These are phyloP conservation scores for Cheilosia scutellata DNA, from an alignment of 2,888 invertebrate species.

Conservation along the genomic window DNA sequence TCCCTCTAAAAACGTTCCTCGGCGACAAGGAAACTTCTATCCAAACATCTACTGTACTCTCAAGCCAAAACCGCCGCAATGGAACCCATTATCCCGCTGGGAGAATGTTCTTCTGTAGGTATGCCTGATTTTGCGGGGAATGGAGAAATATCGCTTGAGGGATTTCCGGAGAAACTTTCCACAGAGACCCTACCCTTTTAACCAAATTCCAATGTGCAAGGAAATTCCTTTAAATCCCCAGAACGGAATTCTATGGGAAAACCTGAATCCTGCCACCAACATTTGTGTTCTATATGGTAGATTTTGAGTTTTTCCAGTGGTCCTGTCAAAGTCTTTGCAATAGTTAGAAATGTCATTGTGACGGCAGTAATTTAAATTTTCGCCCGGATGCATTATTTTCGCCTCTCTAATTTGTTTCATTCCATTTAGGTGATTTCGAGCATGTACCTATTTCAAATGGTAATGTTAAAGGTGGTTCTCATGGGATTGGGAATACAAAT, in stretches of 20 bases:
- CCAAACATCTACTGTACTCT: conserved; percentile 58
- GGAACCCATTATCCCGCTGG: conserved; percentile 67
- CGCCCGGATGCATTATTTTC: conserved; percentile 66
- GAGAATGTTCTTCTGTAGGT: conserved; percentile 65
- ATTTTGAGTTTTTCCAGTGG: conserved; percentile 59
- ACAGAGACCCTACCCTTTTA: conserved; percentile 72
- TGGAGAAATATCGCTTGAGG: conserved; percentile 66
- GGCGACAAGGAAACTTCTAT: conserved; percentile 64
- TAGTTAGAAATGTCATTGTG: conserved; percentile 62
- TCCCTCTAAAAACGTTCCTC: conserved; percentile 32
- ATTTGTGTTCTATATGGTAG: conserved; percentile 49
- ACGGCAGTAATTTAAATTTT: conserved; percentile 55
- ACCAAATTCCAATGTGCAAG: conserved; percentile 75
- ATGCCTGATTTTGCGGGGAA: conserved; percentile 51
- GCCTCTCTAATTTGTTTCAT: conserved; percentile 62
- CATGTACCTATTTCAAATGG: conserved; percentile 36
- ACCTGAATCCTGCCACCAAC: conserved; percentile 65
- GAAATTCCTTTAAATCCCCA: conserved; percentile 72
- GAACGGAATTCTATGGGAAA: conserved; percentile 64
- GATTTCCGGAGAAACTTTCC: conserved; percentile 73
- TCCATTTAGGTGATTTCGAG: conserved; percentile 26
- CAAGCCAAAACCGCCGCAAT: conserved; percentile 60
- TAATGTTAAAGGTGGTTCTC: conserved; percentile 5
- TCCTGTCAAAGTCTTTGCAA: conserved; percentile 67
- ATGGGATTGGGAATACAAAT: neutral